Conservation (phyloP, 2,797 vertebrate genomes). For the Rhinichthys osculus region DNA sequence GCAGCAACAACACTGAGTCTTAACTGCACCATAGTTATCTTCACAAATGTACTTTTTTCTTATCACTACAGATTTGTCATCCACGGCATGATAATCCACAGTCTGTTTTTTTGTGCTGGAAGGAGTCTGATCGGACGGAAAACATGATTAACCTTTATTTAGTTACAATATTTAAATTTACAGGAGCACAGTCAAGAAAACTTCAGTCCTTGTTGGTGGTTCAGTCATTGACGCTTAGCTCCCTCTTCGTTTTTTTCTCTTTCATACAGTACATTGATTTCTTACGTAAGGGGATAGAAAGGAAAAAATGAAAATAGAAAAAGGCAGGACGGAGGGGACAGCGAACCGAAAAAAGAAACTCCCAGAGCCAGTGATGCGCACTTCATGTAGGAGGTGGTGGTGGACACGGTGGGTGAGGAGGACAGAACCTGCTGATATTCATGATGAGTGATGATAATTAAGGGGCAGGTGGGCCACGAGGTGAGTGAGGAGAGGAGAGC, state of each 20-base stretch:
- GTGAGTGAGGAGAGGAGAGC: slow-evolving; percentile 26
- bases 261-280: slow-evolving; percentile 67
- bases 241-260: slow-evolving; percentile 54
- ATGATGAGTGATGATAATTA: slow-evolving; percentile 29
- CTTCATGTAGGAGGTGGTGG: slow-evolving; percentile 51
- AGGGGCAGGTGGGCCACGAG: slow-evolving; percentile 24
- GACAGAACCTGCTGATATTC: slow-evolving; percentile 29
- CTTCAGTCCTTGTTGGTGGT: slow-evolving; percentile 37
- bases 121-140: slow-evolving; percentile 49
- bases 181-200: slow-evolving; percentile 58
- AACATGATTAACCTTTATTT: slow-evolving; percentile 72
- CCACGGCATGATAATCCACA: slow-evolving; percentile 62
- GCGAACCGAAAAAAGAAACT: slow-evolving; percentile 59
- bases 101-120: slow-evolving; percentile 60
- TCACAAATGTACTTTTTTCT: slow-evolving; percentile 56
- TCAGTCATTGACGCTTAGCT: slow-evolving; percentile 55
- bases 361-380: slow-evolving; percentile 65
- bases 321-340: not conserved
- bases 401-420: slow-evolving; percentile 35
- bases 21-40: slow-evolving; percentile 51
- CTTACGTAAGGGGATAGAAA: slow-evolving; percentile 55
- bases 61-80: slow-evolving; percentile 57
- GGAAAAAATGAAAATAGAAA: slow-evolving; percentile 14
- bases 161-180: slow-evolving; percentile 73
- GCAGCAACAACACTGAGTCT: slow-evolving; percentile 27